Percentiles rank a stretch among this genome's conserved stretches.
Evolutionary conservation across 2,888 invertebrate species (phyloP).

Genomic region (Cephus nigrinus): DNA sequence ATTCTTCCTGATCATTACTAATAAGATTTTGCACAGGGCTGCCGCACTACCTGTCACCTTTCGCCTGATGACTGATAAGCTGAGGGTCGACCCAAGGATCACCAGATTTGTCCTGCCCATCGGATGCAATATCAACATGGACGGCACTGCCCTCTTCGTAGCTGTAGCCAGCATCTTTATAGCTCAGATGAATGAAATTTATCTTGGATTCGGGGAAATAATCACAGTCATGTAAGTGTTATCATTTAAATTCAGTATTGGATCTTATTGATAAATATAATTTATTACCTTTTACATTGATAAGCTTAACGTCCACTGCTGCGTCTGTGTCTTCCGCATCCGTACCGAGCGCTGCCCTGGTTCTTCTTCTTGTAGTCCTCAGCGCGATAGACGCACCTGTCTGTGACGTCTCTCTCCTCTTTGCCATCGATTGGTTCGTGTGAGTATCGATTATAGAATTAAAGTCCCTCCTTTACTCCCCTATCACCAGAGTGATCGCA

Average conservation of each 20-base stretch:
- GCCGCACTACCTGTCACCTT: slow-evolving; percentile 91
- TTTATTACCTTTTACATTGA: slow-evolving; percentile 12
- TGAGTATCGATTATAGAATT: slow-evolving; percentile 68
- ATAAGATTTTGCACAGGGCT: slow-evolving; percentile 68
- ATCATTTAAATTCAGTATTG: not conserved
- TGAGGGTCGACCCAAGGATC: slow-evolving; percentile 83
- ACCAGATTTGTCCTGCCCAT: slow-evolving; percentile 90
- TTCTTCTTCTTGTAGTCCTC: slow-evolving; percentile 82
- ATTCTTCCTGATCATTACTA: slow-evolving; percentile 43
- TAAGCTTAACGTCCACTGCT: slow-evolving; percentile 83
- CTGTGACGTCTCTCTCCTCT: slow-evolving; percentile 83
- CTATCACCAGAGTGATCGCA: not conserved
- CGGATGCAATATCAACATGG: slow-evolving; percentile 94
- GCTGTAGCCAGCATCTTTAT: slow-evolving; percentile 89
- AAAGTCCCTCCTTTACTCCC: not conserved
- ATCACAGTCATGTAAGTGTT: slow-evolving; percentile 85
- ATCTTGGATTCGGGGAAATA: slow-evolving; percentile 83
- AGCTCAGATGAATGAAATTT: slow-evolving; percentile 87
- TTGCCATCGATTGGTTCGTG: slow-evolving; percentile 93
- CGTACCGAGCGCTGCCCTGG: slow-evolving; percentile 87
- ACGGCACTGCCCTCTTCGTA: slow-evolving; percentile 90
- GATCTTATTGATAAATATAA: slow-evolving; percentile 9
- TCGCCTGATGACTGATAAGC: slow-evolving; percentile 85
- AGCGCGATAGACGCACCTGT: slow-evolving; percentile 86
- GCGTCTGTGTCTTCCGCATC: slow-evolving; percentile 91